Evolutionary conservation across 1,140 invertebrate species (phyloP).

Genomic region (Chironomus tepperi): DNA sequence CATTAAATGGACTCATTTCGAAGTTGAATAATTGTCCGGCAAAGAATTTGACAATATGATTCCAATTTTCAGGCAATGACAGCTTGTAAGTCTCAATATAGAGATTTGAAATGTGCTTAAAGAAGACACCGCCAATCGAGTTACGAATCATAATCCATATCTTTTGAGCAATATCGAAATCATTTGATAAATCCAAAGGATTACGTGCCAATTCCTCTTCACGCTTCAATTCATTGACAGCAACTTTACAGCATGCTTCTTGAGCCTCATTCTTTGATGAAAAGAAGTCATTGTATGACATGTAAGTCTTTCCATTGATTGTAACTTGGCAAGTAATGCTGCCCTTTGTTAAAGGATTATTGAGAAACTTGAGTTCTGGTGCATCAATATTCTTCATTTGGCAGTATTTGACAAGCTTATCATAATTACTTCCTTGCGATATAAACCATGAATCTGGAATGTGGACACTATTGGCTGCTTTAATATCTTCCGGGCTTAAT

Average conservation of each 20-base stretch:
- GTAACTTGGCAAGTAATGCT: constrained; percentile 31
- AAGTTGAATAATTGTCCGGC: background rate
- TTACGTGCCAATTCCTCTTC: constrained; percentile 29
- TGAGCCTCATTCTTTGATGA: constrained; percentile 28
- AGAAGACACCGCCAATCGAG: constrained; percentile 35
- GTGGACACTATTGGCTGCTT: background rate
- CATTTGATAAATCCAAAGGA: constrained; percentile 28
- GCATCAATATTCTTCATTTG: background rate
- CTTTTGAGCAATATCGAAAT: constrained; percentile 32
- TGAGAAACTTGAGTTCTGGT: constrained; percentile 30
- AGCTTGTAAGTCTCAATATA: background rate
- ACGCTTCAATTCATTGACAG: constrained; percentile 32
- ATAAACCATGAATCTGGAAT: background rate
- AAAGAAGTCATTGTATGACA: constrained; percentile 35
- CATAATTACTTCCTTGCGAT: background rate
- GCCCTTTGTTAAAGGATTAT: constrained; percentile 26
- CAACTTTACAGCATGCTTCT: constrained; percentile 30
- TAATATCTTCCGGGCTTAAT: constrained; percentile 10
- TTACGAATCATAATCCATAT: constrained; percentile 31
- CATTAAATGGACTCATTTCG: background rate
- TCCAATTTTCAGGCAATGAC: background rate
- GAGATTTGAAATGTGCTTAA: constrained; percentile 27
- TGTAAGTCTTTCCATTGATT: constrained; percentile 31
- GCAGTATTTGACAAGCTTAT: background rate
- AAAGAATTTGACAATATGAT: background rate